Evolutionary conservation across 1,140 invertebrate genomes (phyloP), one percentile per base, ranked within the genome.

Genomic region (Drosophila ambigua): DNA sequence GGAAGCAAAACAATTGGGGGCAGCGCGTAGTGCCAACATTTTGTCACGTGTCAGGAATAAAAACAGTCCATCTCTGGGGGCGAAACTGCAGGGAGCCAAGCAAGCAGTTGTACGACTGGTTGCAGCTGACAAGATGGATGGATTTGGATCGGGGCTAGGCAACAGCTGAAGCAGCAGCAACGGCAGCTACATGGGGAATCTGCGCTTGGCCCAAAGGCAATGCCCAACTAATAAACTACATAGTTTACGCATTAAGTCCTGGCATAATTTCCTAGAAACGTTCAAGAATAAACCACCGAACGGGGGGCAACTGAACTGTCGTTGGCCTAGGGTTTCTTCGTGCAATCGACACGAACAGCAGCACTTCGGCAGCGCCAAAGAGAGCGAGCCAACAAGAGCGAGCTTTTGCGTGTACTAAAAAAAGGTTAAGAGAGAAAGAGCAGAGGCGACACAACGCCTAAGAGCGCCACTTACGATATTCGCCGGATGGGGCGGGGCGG

Each of bases 351-450:
- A 6, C 60, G 41, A 51, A 64, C 39, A 39, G 51, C 4, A 0
- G 9, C 15, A 1, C 11, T 0, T 5, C 4, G 4, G 5, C 15
- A 15, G 15, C 9, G 11, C 9, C 31, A 28, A 8, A 41, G 13
- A 45, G 54, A 48, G 9, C 16, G 8, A 49, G 8, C 13, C 39
- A 41, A 57, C 9, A 15, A 48, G 49, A 45, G 59, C 5, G 50
- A 85, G 82, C 82, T 87, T 87, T 80, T 6, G 15, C 0, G 4
- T 72, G 82, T 82, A 8, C 82, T 87, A 85, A 85, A 85, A 6
- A 11, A 43, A 0, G 2, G 2, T 11, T 6, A 84, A 84, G 77
- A 84, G 76, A 69, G 16, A 2, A 9, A 28, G 43, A 16, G 0
- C 53, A 20, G 20, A 20, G 20, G 20, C 20, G 1, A 20, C 20